These are phyloP conservation scores for Lucilia sericata DNA, from an alignment of 1,140 invertebrate genomes.

Conservation along the genomic window DNA sequence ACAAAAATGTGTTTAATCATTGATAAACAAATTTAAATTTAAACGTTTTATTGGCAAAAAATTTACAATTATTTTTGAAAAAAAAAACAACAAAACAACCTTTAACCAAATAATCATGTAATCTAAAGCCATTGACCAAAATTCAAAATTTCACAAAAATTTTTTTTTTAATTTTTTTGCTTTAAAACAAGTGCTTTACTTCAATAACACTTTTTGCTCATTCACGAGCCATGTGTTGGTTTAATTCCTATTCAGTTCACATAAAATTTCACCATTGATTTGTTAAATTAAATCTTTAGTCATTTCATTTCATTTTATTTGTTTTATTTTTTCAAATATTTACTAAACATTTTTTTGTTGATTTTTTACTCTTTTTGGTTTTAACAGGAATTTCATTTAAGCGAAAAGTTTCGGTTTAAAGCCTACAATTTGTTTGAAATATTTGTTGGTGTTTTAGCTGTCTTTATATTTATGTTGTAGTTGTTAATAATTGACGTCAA, in stretches of 20 bases:
- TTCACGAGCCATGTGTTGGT: background rate
- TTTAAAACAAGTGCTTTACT: background rate
- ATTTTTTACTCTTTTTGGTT: too few relatives aligned
- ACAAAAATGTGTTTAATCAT: background rate
- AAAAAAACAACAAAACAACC: background rate
- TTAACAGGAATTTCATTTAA: too few relatives aligned
- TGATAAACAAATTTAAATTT: background rate
- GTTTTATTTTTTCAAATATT: background rate
- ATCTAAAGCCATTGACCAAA: constrained; percentile 4
- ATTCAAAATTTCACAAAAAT: background rate
- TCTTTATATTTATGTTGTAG: too few relatives aligned
- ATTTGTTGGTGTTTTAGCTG: too few relatives aligned
- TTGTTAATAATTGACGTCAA: too few relatives aligned
- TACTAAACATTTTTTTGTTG: background rate
- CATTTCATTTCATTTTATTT: background rate
- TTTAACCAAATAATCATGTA: constrained; percentile 5
- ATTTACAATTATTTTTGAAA: background rate
- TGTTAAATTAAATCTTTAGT: background rate
- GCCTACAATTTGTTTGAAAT: too few relatives aligned
- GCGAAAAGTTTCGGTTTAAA: too few relatives aligned
- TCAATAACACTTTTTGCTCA: background rate
- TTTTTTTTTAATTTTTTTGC: background rate
- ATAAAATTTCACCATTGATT: constrained; percentile 32
- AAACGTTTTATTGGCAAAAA: background rate
- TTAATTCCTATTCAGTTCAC: background rate